Evolutionary conservation across 35 echinoderm and acorn worm species (phyloP), one percentile per base, ranked within the genome.

Genomic region (Anneissia japonica): DNA sequence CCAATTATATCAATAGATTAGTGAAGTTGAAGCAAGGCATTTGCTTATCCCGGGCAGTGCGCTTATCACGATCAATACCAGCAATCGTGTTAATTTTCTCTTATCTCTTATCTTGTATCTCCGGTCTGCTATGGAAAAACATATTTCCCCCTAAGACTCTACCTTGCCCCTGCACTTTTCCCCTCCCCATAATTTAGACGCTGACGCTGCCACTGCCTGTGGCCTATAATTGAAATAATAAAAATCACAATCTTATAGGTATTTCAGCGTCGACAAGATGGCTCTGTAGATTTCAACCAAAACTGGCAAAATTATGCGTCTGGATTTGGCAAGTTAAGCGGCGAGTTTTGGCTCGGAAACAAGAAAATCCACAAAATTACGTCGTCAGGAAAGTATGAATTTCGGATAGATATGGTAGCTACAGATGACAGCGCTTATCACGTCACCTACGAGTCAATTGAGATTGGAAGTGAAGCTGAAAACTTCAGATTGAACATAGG

Each of bases 331-430:
- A 81, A 37, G 21, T 30, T 81, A 26, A 39, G 36, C 32, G 35
- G 35, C 0, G 79, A 81, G 35, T 81, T 81, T 40, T 81, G 79
- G 79, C 17, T 81, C 23, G 79, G 79, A 31, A 81, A 81, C 79
- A 40, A 81, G 31, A 81, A 35, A 36, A 39, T 81, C 28, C 79
- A 28, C 32, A 81, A 81, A 14, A 21, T 81, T 26, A 81, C 31
- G 13, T 29, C 38, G 46, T 81, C 11, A 12, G 9, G 23, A 23
- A 40, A 40, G 46, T 81, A n/a, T n/a, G n/a, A n/a, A n/a, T n/a
- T n/a, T n/a, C n/a, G n/a, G n/a, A n/a, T n/a, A n/a, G n/a, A n/a
- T n/a, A n/a, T n/a, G n/a, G n/a, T n/a, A n/a, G n/a, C n/a, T n/a
- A n/a, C n/a, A n/a, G n/a, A n/a, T n/a, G n/a, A n/a, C n/a, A n/a